Percentiles rank a stretch among this genome's conserved stretches.
Evolutionary conservation across 2,113 vertebrate species (phyloP).

Genomic region (Microcebus griseorufus): DNA sequence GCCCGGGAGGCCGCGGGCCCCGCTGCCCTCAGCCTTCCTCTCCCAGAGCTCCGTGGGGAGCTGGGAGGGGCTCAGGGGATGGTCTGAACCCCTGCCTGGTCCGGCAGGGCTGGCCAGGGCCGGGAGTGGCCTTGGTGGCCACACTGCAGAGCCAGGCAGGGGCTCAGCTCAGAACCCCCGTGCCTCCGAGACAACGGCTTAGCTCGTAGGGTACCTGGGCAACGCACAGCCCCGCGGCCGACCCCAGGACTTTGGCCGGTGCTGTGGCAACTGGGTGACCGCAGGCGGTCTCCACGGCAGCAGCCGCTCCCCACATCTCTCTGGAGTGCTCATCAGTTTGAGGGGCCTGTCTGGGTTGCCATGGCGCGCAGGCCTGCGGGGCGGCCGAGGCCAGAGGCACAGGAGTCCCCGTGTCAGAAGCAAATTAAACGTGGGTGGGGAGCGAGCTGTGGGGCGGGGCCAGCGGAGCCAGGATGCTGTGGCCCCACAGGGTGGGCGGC

Average conservation of each 20-base stretch:
- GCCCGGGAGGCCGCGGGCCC: not conserved
- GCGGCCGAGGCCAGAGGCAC: not conserved
- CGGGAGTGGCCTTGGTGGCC: not conserved
- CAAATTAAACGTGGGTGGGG: not conserved
- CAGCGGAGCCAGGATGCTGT: not conserved
- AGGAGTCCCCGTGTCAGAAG: not conserved
- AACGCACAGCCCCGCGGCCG: not conserved
- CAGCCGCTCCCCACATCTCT: not conserved
- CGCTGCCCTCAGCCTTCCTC: not conserved
- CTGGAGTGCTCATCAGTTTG: not conserved
- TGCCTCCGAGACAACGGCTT: not conserved
- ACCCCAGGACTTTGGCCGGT: not conserved
- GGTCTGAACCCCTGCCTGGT: too few species aligned
- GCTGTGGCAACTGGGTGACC: not conserved
- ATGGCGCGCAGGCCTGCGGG: not conserved
- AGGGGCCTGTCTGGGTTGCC: not conserved
- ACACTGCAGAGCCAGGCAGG: accelerated
- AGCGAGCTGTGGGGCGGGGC: not conserved
- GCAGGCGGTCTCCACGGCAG: constrained; percentile 8
- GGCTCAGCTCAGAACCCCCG: not conserved
- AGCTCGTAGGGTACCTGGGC: not conserved
- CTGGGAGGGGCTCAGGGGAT: not conserved
- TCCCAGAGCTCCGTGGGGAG: not conserved
- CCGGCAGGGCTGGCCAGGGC: not conserved
- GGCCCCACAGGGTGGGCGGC: not conserved